phyloP scores from a whole-genome alignment of 2,113 vertebrate species.

The Zeus faber region DNA sequence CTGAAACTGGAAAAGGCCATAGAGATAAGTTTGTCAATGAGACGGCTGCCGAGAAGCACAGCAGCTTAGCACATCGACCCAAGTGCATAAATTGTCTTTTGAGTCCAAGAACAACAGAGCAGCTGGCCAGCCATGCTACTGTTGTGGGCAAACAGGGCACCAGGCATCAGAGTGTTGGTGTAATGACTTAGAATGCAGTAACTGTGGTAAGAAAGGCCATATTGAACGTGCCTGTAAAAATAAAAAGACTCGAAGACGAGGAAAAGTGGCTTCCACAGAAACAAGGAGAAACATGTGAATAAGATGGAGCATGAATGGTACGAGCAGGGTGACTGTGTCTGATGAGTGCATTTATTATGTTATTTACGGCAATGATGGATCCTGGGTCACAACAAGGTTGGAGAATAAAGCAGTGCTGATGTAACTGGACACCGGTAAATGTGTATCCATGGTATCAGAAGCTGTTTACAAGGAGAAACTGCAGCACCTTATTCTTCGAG shows the following conservation, averaged over 20 bases:
- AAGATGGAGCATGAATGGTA: constrained; percentile 12
- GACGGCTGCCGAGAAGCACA: constrained; percentile 12
- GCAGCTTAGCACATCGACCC: constrained; percentile 7
- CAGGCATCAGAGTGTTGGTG: constrained; percentile 16
- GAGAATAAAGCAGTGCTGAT: too few species aligned
- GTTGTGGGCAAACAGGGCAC: constrained; percentile 16
- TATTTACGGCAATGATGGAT: too few species aligned
- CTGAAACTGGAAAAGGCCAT: too few species aligned
- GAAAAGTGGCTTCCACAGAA: constrained; percentile 6
- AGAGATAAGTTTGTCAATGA: too few species aligned
- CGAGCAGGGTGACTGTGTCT: too few species aligned
- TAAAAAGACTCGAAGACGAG: constrained; percentile 5
- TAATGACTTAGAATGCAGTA: too few species aligned
- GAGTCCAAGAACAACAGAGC: constrained; percentile 4
- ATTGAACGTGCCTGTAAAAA: constrained; percentile 13
- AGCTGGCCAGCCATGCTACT: constrained; percentile 12
- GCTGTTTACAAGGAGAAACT: too few species aligned
- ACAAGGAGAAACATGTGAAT: constrained; percentile 15
- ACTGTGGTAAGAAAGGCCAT: constrained; percentile 13
- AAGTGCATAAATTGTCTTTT: constrained; percentile 11
- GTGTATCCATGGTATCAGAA: too few species aligned
- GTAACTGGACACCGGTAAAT: too few species aligned
- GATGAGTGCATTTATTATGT: not conserved
- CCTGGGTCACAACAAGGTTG: too few species aligned
- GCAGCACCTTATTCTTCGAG: too few species aligned